These are phyloP conservation scores for Acanthococcus lagerstroemiae DNA, from an alignment of 2,888 invertebrate genomes.

Conservation along the genomic window DNA sequence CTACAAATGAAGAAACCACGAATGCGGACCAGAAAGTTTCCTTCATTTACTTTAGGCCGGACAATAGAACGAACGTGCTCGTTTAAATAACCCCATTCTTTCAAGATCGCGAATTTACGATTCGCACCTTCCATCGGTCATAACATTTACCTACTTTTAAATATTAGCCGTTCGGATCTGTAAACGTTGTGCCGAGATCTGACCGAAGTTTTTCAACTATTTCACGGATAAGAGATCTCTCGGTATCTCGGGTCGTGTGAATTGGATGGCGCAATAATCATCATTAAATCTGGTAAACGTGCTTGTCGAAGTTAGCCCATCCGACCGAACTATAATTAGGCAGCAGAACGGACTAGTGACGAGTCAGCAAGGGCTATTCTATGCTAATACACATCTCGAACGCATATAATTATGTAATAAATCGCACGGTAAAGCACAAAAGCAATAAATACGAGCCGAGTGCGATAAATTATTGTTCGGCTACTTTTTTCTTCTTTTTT, in stretches of 20 bases:
- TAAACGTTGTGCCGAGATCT: too few species aligned
- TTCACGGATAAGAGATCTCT: constrained; percentile 21
- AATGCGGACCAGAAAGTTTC: too few species aligned
- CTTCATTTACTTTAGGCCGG: too few species aligned
- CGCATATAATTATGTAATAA: constrained; percentile 20
- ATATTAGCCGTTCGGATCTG: too few species aligned
- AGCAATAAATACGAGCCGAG: constrained; percentile 14
- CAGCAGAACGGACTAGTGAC: constrained; percentile 4
- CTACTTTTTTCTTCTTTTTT: constrained; percentile 1
- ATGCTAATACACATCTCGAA: constrained; percentile 20
- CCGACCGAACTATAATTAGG: constrained; percentile 26
- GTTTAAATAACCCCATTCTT: too few species aligned
- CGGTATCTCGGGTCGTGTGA: constrained; percentile 25
- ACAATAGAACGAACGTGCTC: too few species aligned
- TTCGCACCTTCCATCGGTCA: constrained; percentile 4
- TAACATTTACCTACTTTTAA: constrained; percentile 26
- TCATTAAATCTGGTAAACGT: constrained; percentile 28
- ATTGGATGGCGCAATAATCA: constrained; percentile 28
- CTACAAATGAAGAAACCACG: too few species aligned
- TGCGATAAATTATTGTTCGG: constrained; percentile 12
- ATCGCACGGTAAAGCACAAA: constrained; percentile 15
- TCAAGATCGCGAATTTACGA: too few species aligned
- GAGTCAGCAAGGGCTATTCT: constrained; percentile 2
- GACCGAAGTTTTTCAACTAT: constrained; percentile 8
- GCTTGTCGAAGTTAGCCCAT: constrained; percentile 17